Percentiles rank a stretch among this genome's conserved stretches.
Conservation (phyloP, 2,113 vertebrate genomes). For the Callocephalon fimbriatum region DNA sequence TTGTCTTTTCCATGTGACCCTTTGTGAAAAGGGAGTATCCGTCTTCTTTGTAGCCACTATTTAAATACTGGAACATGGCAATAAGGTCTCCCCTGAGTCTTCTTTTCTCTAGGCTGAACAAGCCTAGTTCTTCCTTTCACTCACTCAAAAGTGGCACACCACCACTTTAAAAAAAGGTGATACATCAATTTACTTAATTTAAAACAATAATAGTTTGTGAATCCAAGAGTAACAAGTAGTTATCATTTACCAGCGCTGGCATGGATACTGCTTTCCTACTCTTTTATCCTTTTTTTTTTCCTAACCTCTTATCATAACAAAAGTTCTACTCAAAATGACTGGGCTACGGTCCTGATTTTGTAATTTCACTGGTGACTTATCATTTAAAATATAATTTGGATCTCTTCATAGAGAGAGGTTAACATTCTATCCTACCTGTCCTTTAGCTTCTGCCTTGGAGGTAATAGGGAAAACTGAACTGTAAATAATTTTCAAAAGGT, state of each 20-base stretch:
- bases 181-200: not conserved
- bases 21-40: not conserved
- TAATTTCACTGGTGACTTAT: not conserved
- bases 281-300: not conserved
- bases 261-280: not conserved
- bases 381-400: not conserved
- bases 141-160: not conserved
- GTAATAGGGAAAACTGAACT: not conserved
- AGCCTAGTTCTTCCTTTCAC: not conserved
- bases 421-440: not conserved
- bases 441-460: not conserved
- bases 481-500: not conserved
- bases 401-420: not conserved
- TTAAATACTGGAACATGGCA: not conserved
- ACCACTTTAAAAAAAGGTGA: not conserved
- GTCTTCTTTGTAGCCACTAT: not conserved
- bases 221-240: not conserved
- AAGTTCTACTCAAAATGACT: not conserved
- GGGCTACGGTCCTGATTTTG: not conserved
- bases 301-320: not conserved
- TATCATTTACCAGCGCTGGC: not conserved
- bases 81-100: not conserved
- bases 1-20: not conserved
- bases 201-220: not conserved
- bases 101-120: not conserved